phyloP scores from a whole-genome alignment of 2,113 vertebrate genomes.

The Leptocoma aspasia region DNA sequence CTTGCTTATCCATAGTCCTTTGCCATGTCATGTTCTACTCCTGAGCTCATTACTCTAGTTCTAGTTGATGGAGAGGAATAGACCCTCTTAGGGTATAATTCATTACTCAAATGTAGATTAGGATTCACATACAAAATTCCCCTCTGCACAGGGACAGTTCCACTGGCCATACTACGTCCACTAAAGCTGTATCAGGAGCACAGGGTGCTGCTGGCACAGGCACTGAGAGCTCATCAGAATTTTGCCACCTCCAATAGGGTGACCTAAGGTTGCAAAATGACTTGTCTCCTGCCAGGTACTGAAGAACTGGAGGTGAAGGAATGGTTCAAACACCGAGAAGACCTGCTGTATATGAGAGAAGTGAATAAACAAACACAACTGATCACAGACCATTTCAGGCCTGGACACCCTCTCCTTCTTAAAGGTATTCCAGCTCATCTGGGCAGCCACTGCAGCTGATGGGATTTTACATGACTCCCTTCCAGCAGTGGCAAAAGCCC shows the following conservation, averaged over 20 bases:
- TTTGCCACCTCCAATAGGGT: background rate
- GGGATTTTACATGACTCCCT: background rate
- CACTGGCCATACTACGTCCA: rapidly evolving
- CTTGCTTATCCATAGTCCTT: background rate
- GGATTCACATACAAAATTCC: background rate
- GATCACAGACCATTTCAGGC: constrained; percentile 77
- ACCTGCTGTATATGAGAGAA: constrained; percentile 77
- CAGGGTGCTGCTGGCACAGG: background rate
- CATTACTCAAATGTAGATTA: background rate
- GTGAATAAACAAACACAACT: constrained; percentile 60
- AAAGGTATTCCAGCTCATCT: constrained; percentile 67
- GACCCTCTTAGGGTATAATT: background rate
- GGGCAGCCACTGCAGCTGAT: background rate
- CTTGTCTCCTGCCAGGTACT: constrained; percentile 58
- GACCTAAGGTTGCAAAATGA: background rate
- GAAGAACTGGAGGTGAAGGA: constrained; percentile 73
- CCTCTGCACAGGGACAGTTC: background rate
- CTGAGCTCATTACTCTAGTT: background rate
- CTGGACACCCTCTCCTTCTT: constrained; percentile 68
- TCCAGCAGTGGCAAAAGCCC: background rate
- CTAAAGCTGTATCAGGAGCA: background rate
- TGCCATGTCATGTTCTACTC: background rate
- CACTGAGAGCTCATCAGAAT: background rate
- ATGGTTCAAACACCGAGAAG: constrained; percentile 81
- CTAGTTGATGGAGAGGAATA: background rate